Evolutionary conservation across 2,113 vertebrate genomes (phyloP).

Genomic region (Rhodinocichla rosea): DNA sequence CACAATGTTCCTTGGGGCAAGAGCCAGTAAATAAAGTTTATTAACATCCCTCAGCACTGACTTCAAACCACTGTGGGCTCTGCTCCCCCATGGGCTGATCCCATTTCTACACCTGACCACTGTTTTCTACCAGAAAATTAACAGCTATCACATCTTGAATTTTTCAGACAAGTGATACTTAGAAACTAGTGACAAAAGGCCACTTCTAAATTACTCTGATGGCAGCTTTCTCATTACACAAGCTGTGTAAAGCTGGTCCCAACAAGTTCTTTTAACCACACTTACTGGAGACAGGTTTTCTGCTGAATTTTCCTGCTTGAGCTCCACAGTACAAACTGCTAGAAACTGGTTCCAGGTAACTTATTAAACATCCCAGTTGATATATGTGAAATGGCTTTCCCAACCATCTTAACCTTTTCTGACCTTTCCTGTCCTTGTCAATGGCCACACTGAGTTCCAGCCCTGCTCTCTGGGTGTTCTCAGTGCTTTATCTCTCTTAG

Average conservation of each 20-base stretch:
- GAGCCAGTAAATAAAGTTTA: neutral
- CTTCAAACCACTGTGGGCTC: neutral
- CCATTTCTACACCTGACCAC: neutral
- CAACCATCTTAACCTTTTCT: neutral
- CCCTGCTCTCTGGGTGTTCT: neutral
- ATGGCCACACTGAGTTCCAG: neutral
- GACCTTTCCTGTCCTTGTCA: conserved; percentile 29
- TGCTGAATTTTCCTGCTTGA: neutral
- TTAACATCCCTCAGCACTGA: neutral
- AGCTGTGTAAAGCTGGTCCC: neutral
- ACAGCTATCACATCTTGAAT: neutral
- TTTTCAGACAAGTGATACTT: neutral
- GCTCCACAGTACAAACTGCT: neutral
- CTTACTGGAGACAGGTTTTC: neutral
- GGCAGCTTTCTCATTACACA: neutral
- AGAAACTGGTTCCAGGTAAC: conserved; percentile 22
- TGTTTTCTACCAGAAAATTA: neutral
- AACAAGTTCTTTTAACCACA: neutral
- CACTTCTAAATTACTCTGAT: neutral
- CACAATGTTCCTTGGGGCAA: neutral
- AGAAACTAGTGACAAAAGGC: neutral
- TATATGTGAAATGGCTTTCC: neutral
- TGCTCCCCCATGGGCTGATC: neutral
- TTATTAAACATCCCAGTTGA: neutral
- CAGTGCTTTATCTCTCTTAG: neutral